phyloP scores from a whole-genome alignment of 2,113 vertebrate species.

The Machaerirhynchus nigripectus region DNA sequence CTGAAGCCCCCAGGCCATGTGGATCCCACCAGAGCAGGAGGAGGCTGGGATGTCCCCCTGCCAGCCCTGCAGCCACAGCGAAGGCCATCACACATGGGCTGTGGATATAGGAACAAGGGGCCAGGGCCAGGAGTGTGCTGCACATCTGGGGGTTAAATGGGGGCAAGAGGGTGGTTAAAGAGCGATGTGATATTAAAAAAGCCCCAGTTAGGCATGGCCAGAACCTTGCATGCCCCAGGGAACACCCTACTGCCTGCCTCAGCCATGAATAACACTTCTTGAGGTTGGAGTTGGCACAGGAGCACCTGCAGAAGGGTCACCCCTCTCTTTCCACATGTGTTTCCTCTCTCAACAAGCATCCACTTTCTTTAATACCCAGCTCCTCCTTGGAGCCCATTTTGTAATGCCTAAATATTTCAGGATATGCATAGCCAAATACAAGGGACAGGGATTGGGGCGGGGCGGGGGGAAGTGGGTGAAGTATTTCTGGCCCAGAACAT shows the following conservation, averaged over 20 bases:
- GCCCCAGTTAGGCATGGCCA: not conserved
- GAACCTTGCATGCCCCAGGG: not conserved
- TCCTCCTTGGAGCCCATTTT: not conserved
- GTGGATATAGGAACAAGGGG: not conserved
- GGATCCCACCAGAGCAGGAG: not conserved
- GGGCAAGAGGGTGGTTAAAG: not conserved
- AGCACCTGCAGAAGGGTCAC: not conserved
- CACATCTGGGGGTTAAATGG: not conserved
- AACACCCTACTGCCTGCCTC: not conserved
- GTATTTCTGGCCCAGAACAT: not conserved
- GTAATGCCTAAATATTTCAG: not conserved
- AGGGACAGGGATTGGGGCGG: not conserved
- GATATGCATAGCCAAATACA: not conserved
- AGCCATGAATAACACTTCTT: not conserved
- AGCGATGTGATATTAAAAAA: not conserved
- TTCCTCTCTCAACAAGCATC: not conserved
- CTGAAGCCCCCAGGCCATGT: fast-evolving
- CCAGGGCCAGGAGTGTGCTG: not conserved
- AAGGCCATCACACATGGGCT: not conserved
- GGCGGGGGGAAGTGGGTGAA: not conserved
- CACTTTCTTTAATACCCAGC: not conserved
- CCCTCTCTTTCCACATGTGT: not conserved
- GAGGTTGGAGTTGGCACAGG: not conserved
- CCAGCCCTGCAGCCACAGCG: not conserved
- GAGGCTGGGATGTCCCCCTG: not conserved